These are phyloP conservation scores for Orius insidiosus DNA, from an alignment of 1,140 invertebrate genomes.

Conservation along the genomic window DNA sequence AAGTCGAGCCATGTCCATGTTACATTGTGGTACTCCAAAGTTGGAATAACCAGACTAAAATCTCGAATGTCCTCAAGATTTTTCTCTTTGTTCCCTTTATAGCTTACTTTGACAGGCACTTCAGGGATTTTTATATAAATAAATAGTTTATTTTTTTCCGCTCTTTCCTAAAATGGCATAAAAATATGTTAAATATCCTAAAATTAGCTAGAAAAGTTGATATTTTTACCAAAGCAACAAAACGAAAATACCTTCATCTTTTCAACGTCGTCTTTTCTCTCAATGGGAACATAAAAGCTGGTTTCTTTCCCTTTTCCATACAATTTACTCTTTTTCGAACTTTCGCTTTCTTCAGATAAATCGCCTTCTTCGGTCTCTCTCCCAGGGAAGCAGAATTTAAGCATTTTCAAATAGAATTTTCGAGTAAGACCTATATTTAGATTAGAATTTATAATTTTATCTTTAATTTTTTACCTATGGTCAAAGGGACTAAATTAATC, in stretches of 20 bases:
- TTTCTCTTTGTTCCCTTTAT: slow-evolving; percentile 95
- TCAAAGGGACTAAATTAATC: slow-evolving; percentile 84
- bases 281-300: slow-evolving; percentile 73
- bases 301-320: slow-evolving; percentile 48
- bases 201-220: too few species aligned
- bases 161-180: slow-evolving; percentile 51
- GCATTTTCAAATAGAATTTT: slow-evolving; percentile 93
- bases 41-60: slow-evolving; percentile 83
- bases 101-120: slow-evolving; percentile 88
- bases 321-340: slow-evolving; percentile 23
- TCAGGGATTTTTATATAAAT: slow-evolving; percentile 97
- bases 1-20: slow-evolving; percentile 99
- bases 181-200: background rate
- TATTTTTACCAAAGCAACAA: background rate
- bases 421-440: slow-evolving; percentile 63
- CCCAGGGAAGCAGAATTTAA: slow-evolving; percentile 98
- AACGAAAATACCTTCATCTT: slow-evolving; percentile 79
- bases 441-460: slow-evolving; percentile 3
- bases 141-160: slow-evolving; percentile 96
- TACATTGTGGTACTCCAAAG: slow-evolving; percentile 93
- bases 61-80: slow-evolving; percentile 92
- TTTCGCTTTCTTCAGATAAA: slow-evolving; percentile 37
- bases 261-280: slow-evolving; percentile 83
- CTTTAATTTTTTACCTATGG: slow-evolving; percentile 45
- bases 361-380: slow-evolving; percentile 71